Base-by-base conservation (phyloP, 2,113 vertebrate species). In the Cebidichthys violaceus region DNA sequence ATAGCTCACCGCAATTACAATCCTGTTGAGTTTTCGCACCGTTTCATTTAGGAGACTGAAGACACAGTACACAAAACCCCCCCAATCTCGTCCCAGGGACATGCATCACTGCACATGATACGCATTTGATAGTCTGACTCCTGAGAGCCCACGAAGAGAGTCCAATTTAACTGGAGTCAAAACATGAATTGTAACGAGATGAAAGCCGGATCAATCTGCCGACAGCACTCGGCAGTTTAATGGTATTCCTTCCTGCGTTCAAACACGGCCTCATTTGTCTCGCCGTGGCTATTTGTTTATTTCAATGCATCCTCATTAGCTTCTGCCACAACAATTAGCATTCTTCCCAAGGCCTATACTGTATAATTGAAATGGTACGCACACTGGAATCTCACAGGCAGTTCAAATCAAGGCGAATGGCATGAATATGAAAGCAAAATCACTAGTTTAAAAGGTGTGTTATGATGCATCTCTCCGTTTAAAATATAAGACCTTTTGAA, bases 201-300 rank as follows among this genome's bases (percentile, higher is more conserved):
- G 64, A 70, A 77, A 89, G 75, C 33, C 14, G 52, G 81, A 90
- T 80, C 84, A 81, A 84, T 78, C 76, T 78, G 77, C 83, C 41
- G 71, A n/a, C 59, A 65, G 73, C 65, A 15, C 77, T 80, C 57
- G 37, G 60, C 81, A 74, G 66, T 35, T 52, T 75, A 81, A 84
- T 64, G 64, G 83, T 69, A 84, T 74, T 77, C 47, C 75, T 72
- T 55, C 60, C 70, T 54, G 35, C 24, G 0, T 72, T 83, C 71
- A 55, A 15, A 57, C 69, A 65, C 62, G 27, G 35, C 75, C 66
- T 81, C 75, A 84, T 85, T 88, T 73, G 54, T 90, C 74, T 60
- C 22, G 67, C 60, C 9, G 7, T 11, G 77, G 61, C 35, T 72
- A 29, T 84, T 86, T 86, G 76, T 89, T 89, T 89, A 65, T 83